Evolutionary conservation across 1,140 invertebrate genomes (phyloP).

Genomic region (Vanessa atalanta): DNA sequence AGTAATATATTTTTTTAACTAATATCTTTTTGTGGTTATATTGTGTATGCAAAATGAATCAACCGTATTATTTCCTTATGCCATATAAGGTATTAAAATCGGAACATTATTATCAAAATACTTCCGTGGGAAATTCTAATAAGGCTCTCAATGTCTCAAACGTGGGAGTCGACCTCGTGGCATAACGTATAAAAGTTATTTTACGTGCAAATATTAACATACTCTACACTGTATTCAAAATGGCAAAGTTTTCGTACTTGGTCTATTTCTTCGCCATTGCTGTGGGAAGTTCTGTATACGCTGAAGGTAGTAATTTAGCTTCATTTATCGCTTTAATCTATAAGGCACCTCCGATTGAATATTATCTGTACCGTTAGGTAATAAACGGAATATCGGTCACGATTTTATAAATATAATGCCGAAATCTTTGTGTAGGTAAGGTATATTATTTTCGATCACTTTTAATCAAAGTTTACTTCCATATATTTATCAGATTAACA

Average conservation of each 20-base stretch:
- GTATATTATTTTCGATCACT: neutral
- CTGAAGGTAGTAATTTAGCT: slow-evolving; percentile 59
- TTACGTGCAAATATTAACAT: slow-evolving; percentile 47
- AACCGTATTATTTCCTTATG: slow-evolving; percentile 41
- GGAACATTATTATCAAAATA: slow-evolving; percentile 35
- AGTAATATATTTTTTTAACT: neutral
- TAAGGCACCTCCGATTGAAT: slow-evolving; percentile 1
- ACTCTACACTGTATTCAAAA: slow-evolving; percentile 52
- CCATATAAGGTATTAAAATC: slow-evolving; percentile 51
- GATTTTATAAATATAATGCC: neutral
- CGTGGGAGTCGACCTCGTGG: slow-evolving; percentile 64
- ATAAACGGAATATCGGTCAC: neutral
- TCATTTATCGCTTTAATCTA: slow-evolving; percentile 33
- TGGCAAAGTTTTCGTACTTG: slow-evolving; percentile 46
- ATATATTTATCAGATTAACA: too few species aligned
- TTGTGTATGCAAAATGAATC: slow-evolving; percentile 8
- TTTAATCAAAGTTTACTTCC: neutral
- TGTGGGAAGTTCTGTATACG: slow-evolving; percentile 40
- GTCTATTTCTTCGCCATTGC: slow-evolving; percentile 37
- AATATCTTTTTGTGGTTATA: neutral
- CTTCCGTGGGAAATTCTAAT: slow-evolving; percentile 64
- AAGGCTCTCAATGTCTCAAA: slow-evolving; percentile 41
- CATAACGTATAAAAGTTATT: slow-evolving; percentile 62
- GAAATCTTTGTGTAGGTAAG: neutral
- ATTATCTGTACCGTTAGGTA: slow-evolving; percentile 49